Conservation (phyloP, 2,797 vertebrate species). For the Lerista edwardsae region DNA sequence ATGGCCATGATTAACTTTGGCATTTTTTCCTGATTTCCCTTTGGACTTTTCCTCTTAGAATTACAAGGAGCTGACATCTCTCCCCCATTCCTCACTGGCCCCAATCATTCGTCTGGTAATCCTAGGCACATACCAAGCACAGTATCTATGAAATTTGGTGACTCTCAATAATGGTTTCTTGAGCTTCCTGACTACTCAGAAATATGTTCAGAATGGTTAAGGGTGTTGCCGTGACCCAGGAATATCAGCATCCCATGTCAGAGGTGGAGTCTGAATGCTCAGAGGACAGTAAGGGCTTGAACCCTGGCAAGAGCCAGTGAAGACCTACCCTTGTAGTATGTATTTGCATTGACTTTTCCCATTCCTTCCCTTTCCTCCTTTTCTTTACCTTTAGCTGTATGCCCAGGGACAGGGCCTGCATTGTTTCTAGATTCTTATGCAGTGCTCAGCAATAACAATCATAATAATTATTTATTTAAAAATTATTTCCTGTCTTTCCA, state of each 20-base stretch:
- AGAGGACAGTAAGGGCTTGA: no score
- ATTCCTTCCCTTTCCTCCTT: not conserved
- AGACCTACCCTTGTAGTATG: no score
- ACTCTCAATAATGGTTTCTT: not conserved
- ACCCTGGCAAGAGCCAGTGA: no score
- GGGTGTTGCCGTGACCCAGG: no score
- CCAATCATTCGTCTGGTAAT: slow-evolving; percentile 44
- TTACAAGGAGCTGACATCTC: slow-evolving; percentile 42
- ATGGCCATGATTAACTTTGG: slow-evolving; percentile 40
- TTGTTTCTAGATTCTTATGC: not conserved
- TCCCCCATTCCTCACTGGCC: slow-evolving; percentile 40
- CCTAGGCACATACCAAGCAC: slow-evolving; percentile 34
- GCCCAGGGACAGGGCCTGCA: no score
- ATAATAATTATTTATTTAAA: no score
- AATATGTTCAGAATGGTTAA: not conserved
- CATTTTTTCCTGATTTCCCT: slow-evolving; percentile 31
- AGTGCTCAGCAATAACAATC: no score
- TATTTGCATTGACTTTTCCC: no score
- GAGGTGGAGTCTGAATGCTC: no score
- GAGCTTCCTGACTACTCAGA: no score
- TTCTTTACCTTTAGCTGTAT: not conserved
- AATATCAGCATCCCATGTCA: no score
- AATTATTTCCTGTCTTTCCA: no score
- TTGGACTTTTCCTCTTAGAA: slow-evolving; percentile 52
- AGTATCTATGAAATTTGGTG: slow-evolving; percentile 10